Evolutionary conservation across 2,113 vertebrate species (phyloP).

Genomic region (Ailuropoda melanoleuca): DNA sequence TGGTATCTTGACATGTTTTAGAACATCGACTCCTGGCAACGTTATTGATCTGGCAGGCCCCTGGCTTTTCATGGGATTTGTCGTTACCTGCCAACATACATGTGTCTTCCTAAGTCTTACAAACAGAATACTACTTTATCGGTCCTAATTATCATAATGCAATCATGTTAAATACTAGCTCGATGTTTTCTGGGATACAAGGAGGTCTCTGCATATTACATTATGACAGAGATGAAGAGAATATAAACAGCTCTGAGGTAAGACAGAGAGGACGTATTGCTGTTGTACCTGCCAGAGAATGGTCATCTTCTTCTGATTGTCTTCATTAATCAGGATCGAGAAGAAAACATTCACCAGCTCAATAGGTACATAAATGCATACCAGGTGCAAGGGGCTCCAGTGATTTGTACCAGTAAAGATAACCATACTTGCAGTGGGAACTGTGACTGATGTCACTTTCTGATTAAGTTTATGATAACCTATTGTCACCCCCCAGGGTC

Average conservation of each 20-base stretch:
- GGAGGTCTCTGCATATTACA: neutral
- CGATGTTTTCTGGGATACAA: neutral
- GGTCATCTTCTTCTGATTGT: neutral
- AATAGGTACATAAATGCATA: neutral
- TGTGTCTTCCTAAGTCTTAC: neutral
- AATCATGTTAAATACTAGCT: neutral
- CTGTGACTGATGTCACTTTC: neutral
- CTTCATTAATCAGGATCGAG: neutral
- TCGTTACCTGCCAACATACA: neutral
- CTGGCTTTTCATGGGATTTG: neutral
- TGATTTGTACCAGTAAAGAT: neutral
- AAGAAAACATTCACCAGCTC: neutral
- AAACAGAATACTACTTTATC: neutral
- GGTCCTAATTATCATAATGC: neutral
- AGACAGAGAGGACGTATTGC: neutral
- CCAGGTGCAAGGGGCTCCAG: rapidly evolving
- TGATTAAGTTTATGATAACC: neutral
- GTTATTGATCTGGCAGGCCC: neutral
- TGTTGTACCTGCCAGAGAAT: neutral
- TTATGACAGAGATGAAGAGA: neutral
- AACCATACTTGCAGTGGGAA: neutral
- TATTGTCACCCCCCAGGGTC: neutral
- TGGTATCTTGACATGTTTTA: neutral
- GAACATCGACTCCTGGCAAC: neutral
- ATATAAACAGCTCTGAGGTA: neutral